phyloP scores from a whole-genome alignment of 1,140 invertebrate genomes.

The Drosophila pandora region DNA sequence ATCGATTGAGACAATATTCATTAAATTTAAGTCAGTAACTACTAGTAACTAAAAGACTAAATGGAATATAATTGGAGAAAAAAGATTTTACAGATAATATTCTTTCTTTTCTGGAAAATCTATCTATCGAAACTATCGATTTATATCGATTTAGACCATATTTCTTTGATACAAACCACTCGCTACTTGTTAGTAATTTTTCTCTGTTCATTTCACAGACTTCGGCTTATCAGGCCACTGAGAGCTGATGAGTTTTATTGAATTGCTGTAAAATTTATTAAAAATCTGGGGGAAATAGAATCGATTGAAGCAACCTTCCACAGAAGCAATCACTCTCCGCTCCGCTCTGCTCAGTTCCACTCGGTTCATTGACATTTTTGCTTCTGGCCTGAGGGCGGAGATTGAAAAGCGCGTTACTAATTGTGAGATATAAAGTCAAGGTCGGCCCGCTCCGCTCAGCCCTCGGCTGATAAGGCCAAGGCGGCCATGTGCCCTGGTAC shows the following conservation, averaged over 20 bases:
- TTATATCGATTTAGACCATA: no score
- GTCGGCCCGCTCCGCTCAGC: conserved; percentile 33
- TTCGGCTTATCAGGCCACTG: background rate
- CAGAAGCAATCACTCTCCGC: conserved; percentile 9
- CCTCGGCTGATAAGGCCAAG: conserved; percentile 41
- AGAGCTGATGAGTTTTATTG: conserved; percentile 33
- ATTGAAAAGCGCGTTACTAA: conserved; percentile 57
- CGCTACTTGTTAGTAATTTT: no score
- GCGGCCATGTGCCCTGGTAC: conserved; percentile 38
- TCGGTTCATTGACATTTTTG: conserved; percentile 56
- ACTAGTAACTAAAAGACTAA: no score
- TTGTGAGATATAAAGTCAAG: conserved; percentile 72
- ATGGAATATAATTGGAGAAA: no score
- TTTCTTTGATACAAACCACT: no score
- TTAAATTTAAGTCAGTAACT: no score
- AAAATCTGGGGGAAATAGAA: conserved; percentile 4
- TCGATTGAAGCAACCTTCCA: conserved; percentile 6
- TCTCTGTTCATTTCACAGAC: background rate
- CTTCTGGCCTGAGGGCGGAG: conserved; percentile 24
- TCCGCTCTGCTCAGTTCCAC: background rate
- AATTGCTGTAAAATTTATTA: conserved; percentile 30
- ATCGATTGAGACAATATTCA: no score
- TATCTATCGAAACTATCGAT: no score
- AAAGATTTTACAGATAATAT: no score
- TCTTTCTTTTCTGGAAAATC: no score